Evolutionary conservation across 2,797 vertebrate species (phyloP), one percentile per base, ranked within the genome.

Genomic region (Hoplostethus atlanticus): DNA sequence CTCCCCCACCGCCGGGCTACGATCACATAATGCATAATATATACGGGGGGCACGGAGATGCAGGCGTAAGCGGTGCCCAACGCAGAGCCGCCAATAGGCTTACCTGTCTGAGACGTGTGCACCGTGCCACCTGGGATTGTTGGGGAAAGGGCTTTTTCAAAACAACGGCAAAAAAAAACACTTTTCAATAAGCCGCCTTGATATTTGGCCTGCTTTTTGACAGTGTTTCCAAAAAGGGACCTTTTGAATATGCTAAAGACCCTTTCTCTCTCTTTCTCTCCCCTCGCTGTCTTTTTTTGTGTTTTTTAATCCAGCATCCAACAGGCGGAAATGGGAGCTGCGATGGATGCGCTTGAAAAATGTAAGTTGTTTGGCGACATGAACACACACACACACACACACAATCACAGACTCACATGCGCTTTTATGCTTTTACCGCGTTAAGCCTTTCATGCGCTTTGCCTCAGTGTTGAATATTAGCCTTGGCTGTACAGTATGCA

Each of bases 311-410:
- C 88, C 92, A 99, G 98, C 82, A 99, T 99, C 94, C 98, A 99
- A 84, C 98, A 99, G 94, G 98, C 97, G 0, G 98, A 99, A 94
- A 99, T 99, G 98, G 97, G 97, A 92, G 98, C 98, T 28, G 98
- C 97, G 58, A 98, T 99, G 97, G 98, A 99, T 13, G 97, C 97
- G 0, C 96, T 99, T 51, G 97, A 99, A 78, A 99, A 99, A 98
- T 99, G 97, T 99, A 94, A 97, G 97, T 91, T 77, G 72, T 61
- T 90, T 88, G 48, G 81, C 74, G 58, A 52, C 76, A 51, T 48
- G 13, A 28, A 61, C 42, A 6, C 64, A 25, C 66, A 50, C 57
- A 55, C 48, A 68, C 68, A 51, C 57, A 64, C 80, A 74, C 44
- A 47, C 67, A 61, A 55, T 61, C 74, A 59, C 75, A 59, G 66